Evolutionary conservation across 1,140 invertebrate species (phyloP).

Genomic region (Drosophila orosa): DNA sequence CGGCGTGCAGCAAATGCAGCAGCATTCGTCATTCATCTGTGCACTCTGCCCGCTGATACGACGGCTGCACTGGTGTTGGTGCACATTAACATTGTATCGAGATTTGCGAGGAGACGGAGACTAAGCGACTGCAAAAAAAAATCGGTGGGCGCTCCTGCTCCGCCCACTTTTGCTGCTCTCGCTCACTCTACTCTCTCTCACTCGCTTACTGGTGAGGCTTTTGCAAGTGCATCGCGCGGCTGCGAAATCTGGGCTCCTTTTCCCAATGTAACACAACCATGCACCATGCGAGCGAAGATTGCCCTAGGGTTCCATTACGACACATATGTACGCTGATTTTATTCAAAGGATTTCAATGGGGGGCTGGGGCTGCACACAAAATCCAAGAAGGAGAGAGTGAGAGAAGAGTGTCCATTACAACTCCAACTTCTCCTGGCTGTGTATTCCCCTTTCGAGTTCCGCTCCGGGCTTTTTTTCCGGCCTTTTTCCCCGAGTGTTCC

Average conservation of each 20-base stretch:
- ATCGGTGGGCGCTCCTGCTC: constrained; percentile 62
- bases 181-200: constrained; percentile 23
- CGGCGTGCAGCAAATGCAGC: constrained; percentile 70
- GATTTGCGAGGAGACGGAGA: constrained; percentile 41
- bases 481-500: constrained; percentile 22
- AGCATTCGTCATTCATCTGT: constrained; percentile 28
- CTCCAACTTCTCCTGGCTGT: constrained; percentile 29
- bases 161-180: constrained; percentile 44
- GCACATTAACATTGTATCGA: constrained; percentile 37
- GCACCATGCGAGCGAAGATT: constrained; percentile 80
- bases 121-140: constrained; percentile 62
- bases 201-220: constrained; percentile 23
- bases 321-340: constrained; percentile 44
- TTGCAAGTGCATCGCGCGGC: constrained; percentile 67
- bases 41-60: constrained; percentile 3
- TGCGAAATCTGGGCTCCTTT: constrained; percentile 83
- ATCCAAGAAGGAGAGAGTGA: constrained; percentile 1
- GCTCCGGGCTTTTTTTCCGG: constrained; percentile 16
- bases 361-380: constrained; percentile 5
- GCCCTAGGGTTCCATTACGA: constrained; percentile 76
- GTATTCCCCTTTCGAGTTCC: constrained; percentile 23
- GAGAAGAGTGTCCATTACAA: constrained; percentile 19
- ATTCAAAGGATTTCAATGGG: constrained; percentile 41
- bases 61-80: constrained; percentile 16
- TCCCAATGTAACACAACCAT: constrained; percentile 84